Evolutionary conservation across 2,113 vertebrate genomes (phyloP).

Genomic region (Alethe diademata): DNA sequence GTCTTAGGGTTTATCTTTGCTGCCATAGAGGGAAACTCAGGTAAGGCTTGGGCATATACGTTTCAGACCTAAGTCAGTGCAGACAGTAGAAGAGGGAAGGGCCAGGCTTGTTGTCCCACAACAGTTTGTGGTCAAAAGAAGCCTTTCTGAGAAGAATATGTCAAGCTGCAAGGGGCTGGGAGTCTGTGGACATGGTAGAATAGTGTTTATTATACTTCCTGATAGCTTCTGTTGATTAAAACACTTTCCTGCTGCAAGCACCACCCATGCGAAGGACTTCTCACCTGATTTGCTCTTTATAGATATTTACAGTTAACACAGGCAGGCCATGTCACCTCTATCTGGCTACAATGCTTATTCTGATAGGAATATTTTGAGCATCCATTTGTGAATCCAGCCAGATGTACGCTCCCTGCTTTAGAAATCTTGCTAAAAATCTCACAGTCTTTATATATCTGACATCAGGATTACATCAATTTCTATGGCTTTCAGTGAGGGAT

Average conservation of each 20-base stretch:
- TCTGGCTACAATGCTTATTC: background rate
- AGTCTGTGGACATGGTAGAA: background rate
- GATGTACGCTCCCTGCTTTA: background rate
- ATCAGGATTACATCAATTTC: background rate
- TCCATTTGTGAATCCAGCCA: background rate
- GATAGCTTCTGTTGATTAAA: background rate
- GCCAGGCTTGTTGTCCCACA: background rate
- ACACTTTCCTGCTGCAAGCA: background rate
- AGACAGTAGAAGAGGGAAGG: background rate
- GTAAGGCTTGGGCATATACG: background rate
- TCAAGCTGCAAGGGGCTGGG: background rate
- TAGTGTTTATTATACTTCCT: background rate
- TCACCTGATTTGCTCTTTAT: background rate
- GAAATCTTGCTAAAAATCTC: background rate
- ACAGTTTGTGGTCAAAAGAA: background rate
- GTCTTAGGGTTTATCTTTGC: constrained; percentile 9
- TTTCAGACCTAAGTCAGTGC: background rate
- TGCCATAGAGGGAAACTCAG: background rate
- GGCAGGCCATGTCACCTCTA: background rate
- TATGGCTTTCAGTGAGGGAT: background rate
- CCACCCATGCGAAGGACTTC: background rate
- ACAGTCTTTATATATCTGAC: background rate
- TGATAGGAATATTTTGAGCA: background rate
- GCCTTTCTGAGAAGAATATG: background rate
- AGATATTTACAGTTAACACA: background rate